Conservation (phyloP, 1,140 invertebrate species). For the Eufriesea mexicana region DNA sequence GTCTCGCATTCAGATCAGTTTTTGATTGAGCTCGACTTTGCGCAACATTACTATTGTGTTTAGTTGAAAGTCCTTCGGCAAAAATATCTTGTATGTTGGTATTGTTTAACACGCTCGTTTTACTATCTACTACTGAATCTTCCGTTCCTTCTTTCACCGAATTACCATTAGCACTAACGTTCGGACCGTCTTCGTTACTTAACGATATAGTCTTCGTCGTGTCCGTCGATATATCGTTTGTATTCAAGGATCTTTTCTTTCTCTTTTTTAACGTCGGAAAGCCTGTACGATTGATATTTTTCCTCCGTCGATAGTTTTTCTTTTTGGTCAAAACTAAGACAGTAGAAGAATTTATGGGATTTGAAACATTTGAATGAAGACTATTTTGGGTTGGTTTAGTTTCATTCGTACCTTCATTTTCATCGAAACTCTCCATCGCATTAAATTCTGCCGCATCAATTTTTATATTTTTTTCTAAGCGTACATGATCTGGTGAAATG, state of each 20-base stretch:
- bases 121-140: conserved; percentile 51
- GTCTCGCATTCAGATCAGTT: conserved; percentile 5
- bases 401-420: conserved; percentile 29
- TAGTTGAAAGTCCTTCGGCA: not conserved
- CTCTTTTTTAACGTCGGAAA: conserved; percentile 93
- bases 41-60: not conserved
- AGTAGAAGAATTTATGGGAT: conserved; percentile 57
- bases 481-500: conserved; percentile 31
- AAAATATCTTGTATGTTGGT: conserved; percentile 5
- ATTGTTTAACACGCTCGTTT: conserved; percentile 21
- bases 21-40: conserved; percentile 26
- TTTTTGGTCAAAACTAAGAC: conserved; percentile 81
- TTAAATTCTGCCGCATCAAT: conserved; percentile 40
- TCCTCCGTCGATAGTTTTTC: conserved; percentile 88
- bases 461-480: conserved; percentile 60
- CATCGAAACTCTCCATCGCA: conserved; percentile 23
- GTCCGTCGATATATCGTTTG: conserved; percentile 7
- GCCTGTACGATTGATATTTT: conserved; percentile 92
- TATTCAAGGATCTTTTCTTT: conserved; percentile 84
- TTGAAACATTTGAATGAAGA: conserved; percentile 51
- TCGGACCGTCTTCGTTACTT: not conserved
- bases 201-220: conserved; percentile 14
- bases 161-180: not conserved
- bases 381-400: conserved; percentile 40
- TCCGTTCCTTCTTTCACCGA: conserved; percentile 36